phyloP scores from a whole-genome alignment of 2,113 vertebrate genomes.

The Speoplatyrhinus poulsoni region DNA sequence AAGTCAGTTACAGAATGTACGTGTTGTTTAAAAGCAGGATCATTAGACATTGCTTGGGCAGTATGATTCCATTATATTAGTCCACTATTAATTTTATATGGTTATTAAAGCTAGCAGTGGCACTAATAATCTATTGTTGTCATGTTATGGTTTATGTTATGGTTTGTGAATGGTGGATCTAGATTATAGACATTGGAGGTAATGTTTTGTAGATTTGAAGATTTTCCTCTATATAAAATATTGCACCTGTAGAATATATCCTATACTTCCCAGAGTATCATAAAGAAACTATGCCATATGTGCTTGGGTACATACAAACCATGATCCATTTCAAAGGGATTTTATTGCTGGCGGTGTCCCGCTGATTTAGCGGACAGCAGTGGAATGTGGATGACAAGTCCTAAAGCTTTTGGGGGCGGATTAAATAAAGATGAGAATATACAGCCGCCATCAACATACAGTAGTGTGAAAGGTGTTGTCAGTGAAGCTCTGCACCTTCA shows the following conservation, averaged over 20 bases:
- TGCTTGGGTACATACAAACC: slow-evolving; percentile 44
- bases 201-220: background rate
- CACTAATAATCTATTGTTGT: slow-evolving; percentile 44
- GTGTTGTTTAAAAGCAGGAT: slow-evolving; percentile 33
- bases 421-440: slow-evolving; percentile 73
- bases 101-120: slow-evolving; percentile 41
- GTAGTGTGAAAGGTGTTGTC: too few species aligned
- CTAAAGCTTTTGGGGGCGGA: slow-evolving; percentile 51
- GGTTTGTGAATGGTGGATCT: slow-evolving; percentile 29
- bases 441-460: slow-evolving; percentile 17
- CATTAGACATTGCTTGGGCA: slow-evolving; percentile 39
- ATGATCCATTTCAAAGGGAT: slow-evolving; percentile 53
- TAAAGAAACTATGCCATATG: slow-evolving; percentile 17
- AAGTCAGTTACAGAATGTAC: too few species aligned
- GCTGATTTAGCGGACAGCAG: slow-evolving; percentile 69
- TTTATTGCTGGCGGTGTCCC: slow-evolving; percentile 61
- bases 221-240: slow-evolving; percentile 33
- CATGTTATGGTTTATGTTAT: slow-evolving; percentile 47
- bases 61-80: slow-evolving; percentile 21
- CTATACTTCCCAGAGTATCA: slow-evolving; percentile 35
- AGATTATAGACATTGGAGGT: slow-evolving; percentile 29
- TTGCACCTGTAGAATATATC: slow-evolving; percentile 19
- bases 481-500: too few species aligned
- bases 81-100: slow-evolving; percentile 21
- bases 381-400: slow-evolving; percentile 61